These are phyloP conservation scores for Nansenia antarctica DNA, from an alignment of 2,113 vertebrate genomes.

Conservation along the genomic window DNA sequence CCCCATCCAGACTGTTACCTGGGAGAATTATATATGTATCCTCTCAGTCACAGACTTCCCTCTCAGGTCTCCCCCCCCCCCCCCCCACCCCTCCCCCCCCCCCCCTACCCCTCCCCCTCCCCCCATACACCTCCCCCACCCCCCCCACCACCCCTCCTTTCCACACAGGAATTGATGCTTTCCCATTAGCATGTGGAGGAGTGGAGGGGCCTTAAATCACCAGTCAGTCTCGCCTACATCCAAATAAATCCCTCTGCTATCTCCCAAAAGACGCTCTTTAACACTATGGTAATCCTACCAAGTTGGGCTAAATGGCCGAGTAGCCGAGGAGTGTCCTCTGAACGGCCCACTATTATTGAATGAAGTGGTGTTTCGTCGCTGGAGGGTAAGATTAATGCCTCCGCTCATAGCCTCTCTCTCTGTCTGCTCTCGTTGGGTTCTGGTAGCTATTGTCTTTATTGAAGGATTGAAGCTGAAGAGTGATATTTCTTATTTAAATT, in stretches of 20 bases:
- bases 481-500: slow-evolving; percentile 57
- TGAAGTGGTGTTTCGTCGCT: slow-evolving; percentile 57
- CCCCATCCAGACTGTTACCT: no score
- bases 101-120: no score
- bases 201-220: slow-evolving; percentile 52
- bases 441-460: slow-evolving; percentile 53
- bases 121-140: no score
- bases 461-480: slow-evolving; percentile 57
- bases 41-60: slow-evolving; percentile 43
- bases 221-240: slow-evolving; percentile 41
- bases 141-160: no score
- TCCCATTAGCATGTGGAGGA: slow-evolving; percentile 58
- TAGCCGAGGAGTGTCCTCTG: slow-evolving; percentile 45
- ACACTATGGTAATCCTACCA: slow-evolving; percentile 44
- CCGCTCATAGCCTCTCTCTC: slow-evolving; percentile 50
- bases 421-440: slow-evolving; percentile 49
- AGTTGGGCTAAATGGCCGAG: slow-evolving; percentile 42
- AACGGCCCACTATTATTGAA: slow-evolving; percentile 63
- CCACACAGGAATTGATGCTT: slow-evolving; percentile 59
- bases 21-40: no score
- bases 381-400: slow-evolving; percentile 64
- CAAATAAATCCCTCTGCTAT: slow-evolving; percentile 46
- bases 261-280: slow-evolving; percentile 37
- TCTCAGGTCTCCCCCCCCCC: no score
- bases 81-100: no score